Base-by-base conservation (phyloP, 2,797 vertebrate genomes). In the Sitta carolinensis region DNA sequence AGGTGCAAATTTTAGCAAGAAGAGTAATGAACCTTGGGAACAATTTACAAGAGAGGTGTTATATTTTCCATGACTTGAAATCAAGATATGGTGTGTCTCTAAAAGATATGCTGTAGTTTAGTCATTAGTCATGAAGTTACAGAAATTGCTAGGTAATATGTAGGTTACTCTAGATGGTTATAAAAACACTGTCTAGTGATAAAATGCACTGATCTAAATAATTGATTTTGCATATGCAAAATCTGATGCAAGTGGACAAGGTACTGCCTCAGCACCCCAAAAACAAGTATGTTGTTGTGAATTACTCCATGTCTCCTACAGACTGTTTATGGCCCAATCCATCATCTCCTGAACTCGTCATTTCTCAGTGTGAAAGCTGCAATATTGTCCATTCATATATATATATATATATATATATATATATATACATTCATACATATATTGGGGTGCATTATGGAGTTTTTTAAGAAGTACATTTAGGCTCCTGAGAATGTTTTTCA, bases 131-230 rank as follows among this genome's bases (percentile, higher is more conserved):
- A 87, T 51, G 26, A 86, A 57, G 57, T 26, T 68, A 69, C 26
- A 79, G 34, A 90, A 91, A 77, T 89, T 74, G 34, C 67, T 74
- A 76, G 67, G 61, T 84, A 70, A 74, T 80, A 54, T 27, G 30
- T 40, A 70, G 12, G 48, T 86, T 92, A 66, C 43, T 57, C 47
- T 77, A 81, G 23, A 63, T 69, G 43, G 62, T 69, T 62, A 69
- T 86, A 91, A 93, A 87, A 82, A n/a, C 51, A 54, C 51, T 3
- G 4, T 59, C 43, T 84, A 85, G 66, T 78, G 69, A 92, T 91
- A 91, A 95, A 96, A 82, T 50, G 12, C 27, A 79, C 73, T 84
- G 94, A 91, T 87, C 87, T 89, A 91, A 94, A 86, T 87, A 93
- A 82, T 73, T 68, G 52, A 74, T 95, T 93, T 82, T 76, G 38